phyloP scores from a whole-genome alignment of 2,113 vertebrate genomes.

The Psittacula cyanocephala region DNA sequence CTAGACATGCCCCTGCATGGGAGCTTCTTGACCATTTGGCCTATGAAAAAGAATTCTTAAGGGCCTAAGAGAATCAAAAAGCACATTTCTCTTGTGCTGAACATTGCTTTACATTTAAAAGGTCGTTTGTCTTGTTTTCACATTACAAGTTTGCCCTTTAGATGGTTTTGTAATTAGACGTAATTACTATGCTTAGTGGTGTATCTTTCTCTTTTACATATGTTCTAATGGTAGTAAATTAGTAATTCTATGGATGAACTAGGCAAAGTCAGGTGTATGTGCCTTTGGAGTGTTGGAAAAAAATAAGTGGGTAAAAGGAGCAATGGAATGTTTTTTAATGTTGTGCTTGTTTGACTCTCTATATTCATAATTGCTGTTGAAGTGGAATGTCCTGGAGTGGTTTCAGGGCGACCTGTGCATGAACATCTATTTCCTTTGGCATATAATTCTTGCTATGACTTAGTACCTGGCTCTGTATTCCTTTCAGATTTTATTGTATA shows the following conservation, averaged over 20 bases:
- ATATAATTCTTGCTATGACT: not conserved
- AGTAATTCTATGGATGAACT: not conserved
- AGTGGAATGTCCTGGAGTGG: not conserved
- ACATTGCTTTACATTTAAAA: not conserved
- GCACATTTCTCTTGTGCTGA: not conserved
- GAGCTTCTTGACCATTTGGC: not conserved
- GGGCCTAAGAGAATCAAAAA: not conserved
- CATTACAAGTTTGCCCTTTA: not conserved
- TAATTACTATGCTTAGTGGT: not conserved
- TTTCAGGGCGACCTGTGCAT: not conserved
- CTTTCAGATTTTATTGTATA: not conserved
- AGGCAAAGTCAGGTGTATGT: not conserved
- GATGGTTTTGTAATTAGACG: not conserved
- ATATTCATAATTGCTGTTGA: not conserved
- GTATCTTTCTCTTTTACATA: not conserved
- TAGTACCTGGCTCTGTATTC: not conserved
- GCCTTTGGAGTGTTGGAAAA: not conserved
- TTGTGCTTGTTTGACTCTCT: not conserved
- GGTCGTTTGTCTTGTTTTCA: not conserved
- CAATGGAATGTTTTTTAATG: not conserved
- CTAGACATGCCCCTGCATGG: not conserved
- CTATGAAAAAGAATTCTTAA: not conserved
- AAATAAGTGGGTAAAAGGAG: not conserved
- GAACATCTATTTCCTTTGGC: not conserved
- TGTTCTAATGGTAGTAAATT: not conserved